A percentile compares a stretch with the other conserved stretches of the same genome.
Conservation (phyloP, 2,797 vertebrate species). For the Rhabdophis nuchalis region DNA sequence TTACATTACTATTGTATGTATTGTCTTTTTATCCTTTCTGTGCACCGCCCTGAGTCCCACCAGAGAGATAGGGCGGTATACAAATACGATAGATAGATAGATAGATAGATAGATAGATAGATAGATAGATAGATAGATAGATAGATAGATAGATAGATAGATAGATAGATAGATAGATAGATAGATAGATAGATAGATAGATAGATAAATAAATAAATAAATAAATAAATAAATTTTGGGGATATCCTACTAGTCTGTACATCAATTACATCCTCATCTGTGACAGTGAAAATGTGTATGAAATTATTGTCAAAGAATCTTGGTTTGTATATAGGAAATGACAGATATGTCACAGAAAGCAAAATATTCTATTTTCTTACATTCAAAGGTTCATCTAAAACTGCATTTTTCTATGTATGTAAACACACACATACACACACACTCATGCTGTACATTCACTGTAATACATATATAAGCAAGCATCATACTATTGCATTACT, state of each 20-base stretch:
- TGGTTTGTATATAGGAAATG: neutral
- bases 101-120: too few relatives aligned
- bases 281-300: neutral
- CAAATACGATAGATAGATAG: too few relatives aligned
- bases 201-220: too few relatives aligned
- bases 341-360: neutral
- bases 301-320: neutral
- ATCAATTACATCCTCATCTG: neutral
- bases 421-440: neutral
- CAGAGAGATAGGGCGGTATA: too few relatives aligned
- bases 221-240: neutral
- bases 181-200: too few relatives aligned
- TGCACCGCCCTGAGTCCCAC: too few relatives aligned
- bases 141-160: too few relatives aligned
- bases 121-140: too few relatives aligned
- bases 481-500: neutral
- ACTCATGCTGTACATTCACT: neutral
- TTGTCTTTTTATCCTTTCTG: too few relatives aligned
- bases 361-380: neutral
- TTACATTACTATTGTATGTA: too few relatives aligned
- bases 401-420: neutral
- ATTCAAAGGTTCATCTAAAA: neutral
- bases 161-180: too few relatives aligned
- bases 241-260: neutral
- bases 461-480: neutral